These are phyloP conservation scores for Promerops cafer DNA, from an alignment of 2,113 vertebrate species.

Conservation along the genomic window DNA sequence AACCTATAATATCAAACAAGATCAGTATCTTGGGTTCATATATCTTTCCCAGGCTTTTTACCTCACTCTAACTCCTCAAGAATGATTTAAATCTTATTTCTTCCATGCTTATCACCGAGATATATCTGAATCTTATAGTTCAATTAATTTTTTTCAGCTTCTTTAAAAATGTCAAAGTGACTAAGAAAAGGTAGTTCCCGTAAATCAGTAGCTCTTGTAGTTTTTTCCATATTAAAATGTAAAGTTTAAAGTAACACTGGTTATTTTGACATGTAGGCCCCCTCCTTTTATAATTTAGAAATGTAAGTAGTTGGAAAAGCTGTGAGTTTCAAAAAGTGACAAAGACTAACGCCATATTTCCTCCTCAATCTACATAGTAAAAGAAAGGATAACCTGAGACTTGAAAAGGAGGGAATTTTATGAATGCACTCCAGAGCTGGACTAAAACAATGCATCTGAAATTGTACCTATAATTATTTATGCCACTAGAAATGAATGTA, in stretches of 20 bases:
- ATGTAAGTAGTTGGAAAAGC: background rate
- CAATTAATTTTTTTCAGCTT: background rate
- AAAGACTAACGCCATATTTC: background rate
- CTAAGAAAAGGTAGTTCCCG: background rate
- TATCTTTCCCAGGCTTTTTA: background rate
- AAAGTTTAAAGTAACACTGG: background rate
- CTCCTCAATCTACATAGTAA: background rate
- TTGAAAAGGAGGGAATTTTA: background rate
- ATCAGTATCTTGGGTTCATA: background rate
- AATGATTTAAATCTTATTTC: background rate
- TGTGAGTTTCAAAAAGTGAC: background rate
- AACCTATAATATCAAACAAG: background rate
- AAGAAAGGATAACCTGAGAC: background rate
- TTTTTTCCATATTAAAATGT: background rate
- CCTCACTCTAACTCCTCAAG: background rate
- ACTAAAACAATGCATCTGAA: background rate
- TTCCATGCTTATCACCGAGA: background rate
- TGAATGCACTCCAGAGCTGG: fast-evolving
- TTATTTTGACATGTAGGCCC: background rate
- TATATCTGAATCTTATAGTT: background rate
- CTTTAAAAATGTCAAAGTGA: background rate
- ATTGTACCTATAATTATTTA: background rate
- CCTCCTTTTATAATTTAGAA: background rate
- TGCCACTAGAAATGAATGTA: background rate
- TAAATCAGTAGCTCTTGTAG: background rate